Percentiles rank a stretch among this genome's conserved stretches.
Evolutionary conservation across 1,140 invertebrate genomes (phyloP).

Genomic region (Apis laboriosa): DNA sequence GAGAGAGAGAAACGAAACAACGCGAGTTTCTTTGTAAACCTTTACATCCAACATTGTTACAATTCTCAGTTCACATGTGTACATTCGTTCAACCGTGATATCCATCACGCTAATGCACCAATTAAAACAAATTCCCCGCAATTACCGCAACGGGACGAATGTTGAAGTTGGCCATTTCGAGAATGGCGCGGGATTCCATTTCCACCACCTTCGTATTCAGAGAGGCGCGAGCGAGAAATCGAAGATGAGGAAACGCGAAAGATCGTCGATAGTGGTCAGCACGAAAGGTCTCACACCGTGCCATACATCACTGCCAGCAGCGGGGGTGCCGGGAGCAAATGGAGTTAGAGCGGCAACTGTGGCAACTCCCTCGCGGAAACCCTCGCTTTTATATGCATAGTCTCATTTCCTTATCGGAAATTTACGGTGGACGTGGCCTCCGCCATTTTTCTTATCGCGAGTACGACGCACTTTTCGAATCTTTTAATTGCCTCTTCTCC

Average conservation of each 20-base stretch:
- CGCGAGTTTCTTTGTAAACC: too few species aligned
- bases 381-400: conserved; percentile 79
- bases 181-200: background rate
- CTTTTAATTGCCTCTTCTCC: conserved; percentile 31
- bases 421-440: conserved; percentile 48
- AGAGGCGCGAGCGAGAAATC: conserved; percentile 6
- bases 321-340: conserved; percentile 69
- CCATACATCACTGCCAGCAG: conserved; percentile 74
- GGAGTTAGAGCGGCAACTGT: conserved; percentile 66
- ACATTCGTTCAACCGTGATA: background rate
- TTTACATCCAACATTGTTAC: too few species aligned
- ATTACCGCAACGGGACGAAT: background rate
- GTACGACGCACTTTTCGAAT: background rate
- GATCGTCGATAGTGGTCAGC: conserved; percentile 58
- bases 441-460: conserved; percentile 36
- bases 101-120: background rate
- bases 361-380: conserved; percentile 61
- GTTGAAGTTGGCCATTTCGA: background rate
- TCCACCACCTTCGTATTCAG: background rate
- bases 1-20: too few species aligned
- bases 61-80: background rate
- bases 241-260: conserved; percentile 25
- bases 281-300: conserved; percentile 42
- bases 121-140: background rate
- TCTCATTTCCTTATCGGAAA: conserved; percentile 78